These are phyloP conservation scores for Ochotona princeps DNA, from an alignment of 2,113 vertebrate genomes.

Conservation along the genomic window DNA sequence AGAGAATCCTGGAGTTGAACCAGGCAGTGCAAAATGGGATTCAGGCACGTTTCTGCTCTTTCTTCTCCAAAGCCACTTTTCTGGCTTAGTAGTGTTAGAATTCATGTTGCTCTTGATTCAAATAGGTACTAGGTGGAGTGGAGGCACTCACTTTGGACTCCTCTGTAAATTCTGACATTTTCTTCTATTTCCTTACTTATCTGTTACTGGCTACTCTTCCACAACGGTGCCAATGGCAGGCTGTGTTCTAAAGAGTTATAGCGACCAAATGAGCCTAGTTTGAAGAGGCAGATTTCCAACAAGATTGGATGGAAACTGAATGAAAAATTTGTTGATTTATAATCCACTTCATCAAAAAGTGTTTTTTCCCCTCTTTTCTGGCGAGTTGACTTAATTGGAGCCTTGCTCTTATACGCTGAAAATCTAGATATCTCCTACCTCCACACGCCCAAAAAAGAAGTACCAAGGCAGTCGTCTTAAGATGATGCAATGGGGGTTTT, in stretches of 20 bases:
- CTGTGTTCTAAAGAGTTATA: background rate
- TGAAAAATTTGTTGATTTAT: conserved; percentile 36
- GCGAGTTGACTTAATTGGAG: background rate
- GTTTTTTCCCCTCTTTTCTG: background rate
- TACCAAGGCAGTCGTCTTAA: background rate
- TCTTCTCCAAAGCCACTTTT: background rate
- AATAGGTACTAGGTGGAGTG: background rate
- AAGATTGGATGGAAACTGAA: background rate
- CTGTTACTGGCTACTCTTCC: background rate
- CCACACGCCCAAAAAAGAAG: background rate
- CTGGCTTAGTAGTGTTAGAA: background rate
- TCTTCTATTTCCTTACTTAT: background rate
- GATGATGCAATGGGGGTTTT: background rate
- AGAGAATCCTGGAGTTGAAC: too few species aligned
- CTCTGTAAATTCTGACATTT: background rate
- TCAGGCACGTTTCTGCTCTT: background rate
- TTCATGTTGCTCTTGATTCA: background rate
- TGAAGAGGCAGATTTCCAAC: conserved; percentile 11
- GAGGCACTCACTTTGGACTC: background rate
- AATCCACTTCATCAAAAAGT: conserved; percentile 21
- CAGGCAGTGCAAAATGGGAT: too few species aligned
- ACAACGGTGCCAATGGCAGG: background rate
- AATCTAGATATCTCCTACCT: background rate
- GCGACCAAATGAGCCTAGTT: background rate
- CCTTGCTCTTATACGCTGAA: background rate